Base-by-base conservation (phyloP, 2,113 vertebrate species). In the Callocephalon fimbriatum region DNA sequence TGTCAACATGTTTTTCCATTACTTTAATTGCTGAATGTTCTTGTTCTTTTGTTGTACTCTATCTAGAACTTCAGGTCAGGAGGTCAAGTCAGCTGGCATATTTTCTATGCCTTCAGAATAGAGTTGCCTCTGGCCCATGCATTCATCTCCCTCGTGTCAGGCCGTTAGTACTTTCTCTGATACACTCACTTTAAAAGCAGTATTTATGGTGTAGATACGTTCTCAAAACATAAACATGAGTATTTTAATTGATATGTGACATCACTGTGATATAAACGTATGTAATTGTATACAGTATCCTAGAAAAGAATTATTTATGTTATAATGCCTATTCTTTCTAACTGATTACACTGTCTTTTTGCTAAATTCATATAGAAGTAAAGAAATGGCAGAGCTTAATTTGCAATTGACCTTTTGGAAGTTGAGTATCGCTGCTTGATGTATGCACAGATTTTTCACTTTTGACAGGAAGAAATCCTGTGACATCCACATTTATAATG, bases 1-100 rank as follows among this genome's bases (percentile, higher is more conserved):
- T 3, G 2, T 80, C 50, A 58, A 11, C 38, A 11, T 68, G 53
- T 50, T 65, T 93, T 90, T 40, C 58, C 42, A 44, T 73, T 82
- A 82, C n/a, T 83, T 90, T 90, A 96, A 93, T 96, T 95, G 48
- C 53, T 74, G 45, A 79, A 90, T 88, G 67, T 88, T 86, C 50
- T 15, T 50, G 7, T 79, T 95, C 78, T 90, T 92, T 94, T 88
- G 85, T 88, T 93, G 48, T 76, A 9, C 31, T 92, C n/a, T 51
- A 62, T 82, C 78, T 74, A 93, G 93, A 92, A 95, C 86, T 66
- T 68, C 70, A 73, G 94, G 95, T 94, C 85, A 92, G 66, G 40
- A 94, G 86, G 71, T 95, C 82, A 77, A 44, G 71, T 88, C 74
- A 88, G 82, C 82, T 95, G 82, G 59, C 53, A 29, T 73, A 73